Evolutionary conservation across 2,888 invertebrate species (phyloP).

Genomic region (Papilio protenor): DNA sequence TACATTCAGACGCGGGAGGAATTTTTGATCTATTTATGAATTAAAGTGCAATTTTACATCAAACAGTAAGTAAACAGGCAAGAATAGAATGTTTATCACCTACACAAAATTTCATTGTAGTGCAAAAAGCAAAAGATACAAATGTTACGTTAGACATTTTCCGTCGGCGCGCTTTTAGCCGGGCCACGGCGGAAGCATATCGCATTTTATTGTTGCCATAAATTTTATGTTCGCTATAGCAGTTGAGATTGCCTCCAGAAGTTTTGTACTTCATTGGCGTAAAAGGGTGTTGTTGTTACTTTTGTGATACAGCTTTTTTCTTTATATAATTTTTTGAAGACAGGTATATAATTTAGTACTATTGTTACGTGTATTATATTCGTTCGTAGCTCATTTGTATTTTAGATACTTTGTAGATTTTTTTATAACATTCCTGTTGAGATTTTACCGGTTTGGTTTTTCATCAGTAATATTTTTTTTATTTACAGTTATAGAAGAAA

Average conservation of each 20-base stretch:
- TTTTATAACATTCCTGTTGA: no score
- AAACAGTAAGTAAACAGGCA: not conserved
- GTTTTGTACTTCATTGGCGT: constrained; percentile 72
- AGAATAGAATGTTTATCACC: constrained; percentile 23
- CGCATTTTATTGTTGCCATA: constrained; percentile 82
- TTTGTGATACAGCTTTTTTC: constrained; percentile 41
- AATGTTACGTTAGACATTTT: constrained; percentile 44
- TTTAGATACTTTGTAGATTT: not conserved
- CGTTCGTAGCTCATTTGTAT: not conserved
- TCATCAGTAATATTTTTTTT: no score
- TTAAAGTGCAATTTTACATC: not conserved
- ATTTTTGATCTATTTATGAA: not conserved
- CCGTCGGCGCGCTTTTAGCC: constrained; percentile 65
- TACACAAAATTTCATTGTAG: constrained; percentile 28
- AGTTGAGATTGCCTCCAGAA: constrained; percentile 77
- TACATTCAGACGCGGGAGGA: not conserved
- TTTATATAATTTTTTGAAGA: constrained; percentile 27
- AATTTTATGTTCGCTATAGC: constrained; percentile 71
- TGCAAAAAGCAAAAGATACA: constrained; percentile 45
- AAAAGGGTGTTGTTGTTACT: constrained; percentile 56
- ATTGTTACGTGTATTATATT: constrained; percentile 5
- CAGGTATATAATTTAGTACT: constrained; percentile 9
- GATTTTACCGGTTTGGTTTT: no score
- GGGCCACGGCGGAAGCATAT: constrained; percentile 65
- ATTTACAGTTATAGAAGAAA: no score